Conservation (phyloP, 2,797 vertebrate genomes). For the Anguilla pacifica region DNA sequence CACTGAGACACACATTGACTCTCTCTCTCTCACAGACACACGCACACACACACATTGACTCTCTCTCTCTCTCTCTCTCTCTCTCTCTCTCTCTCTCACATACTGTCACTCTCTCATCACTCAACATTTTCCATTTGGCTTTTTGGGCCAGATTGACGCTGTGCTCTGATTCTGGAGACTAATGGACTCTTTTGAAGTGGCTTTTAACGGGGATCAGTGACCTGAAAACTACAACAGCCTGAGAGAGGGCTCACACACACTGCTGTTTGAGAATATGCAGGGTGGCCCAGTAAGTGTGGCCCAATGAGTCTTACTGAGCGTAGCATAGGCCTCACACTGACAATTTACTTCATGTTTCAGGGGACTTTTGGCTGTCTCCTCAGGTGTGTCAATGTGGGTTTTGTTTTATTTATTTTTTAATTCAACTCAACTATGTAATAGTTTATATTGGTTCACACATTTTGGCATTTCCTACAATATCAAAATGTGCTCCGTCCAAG, state of each 20-base stretch:
- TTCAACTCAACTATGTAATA: too few relatives aligned
- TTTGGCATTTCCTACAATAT: too few relatives aligned
- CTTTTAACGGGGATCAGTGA: slow-evolving; percentile 24
- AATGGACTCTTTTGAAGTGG: slow-evolving; percentile 5
- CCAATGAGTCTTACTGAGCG: not conserved
- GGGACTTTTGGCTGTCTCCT: not conserved
- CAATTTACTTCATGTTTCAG: not conserved
- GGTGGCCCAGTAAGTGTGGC: not conserved
- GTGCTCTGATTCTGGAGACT: not conserved
- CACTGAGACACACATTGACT: too few relatives aligned
- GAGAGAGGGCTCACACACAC: not conserved
- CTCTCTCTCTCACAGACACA: too few relatives aligned
- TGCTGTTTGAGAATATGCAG: not conserved
- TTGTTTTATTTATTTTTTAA: not conserved
- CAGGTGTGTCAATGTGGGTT: not conserved
- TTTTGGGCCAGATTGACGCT: not conserved
- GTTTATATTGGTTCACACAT: too few relatives aligned
- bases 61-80: too few relatives aligned
- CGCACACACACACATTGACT: too few relatives aligned
- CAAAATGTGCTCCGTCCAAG: too few relatives aligned
- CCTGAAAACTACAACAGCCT: not conserved
- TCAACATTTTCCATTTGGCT: not conserved
- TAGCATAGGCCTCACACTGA: not conserved
- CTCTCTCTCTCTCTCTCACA: too few relatives aligned
- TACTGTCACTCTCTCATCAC: not conserved